These are phyloP conservation scores for Phrynocephalus vlangalii DNA, from an alignment of 2,797 vertebrate genomes.

Conservation along the genomic window DNA sequence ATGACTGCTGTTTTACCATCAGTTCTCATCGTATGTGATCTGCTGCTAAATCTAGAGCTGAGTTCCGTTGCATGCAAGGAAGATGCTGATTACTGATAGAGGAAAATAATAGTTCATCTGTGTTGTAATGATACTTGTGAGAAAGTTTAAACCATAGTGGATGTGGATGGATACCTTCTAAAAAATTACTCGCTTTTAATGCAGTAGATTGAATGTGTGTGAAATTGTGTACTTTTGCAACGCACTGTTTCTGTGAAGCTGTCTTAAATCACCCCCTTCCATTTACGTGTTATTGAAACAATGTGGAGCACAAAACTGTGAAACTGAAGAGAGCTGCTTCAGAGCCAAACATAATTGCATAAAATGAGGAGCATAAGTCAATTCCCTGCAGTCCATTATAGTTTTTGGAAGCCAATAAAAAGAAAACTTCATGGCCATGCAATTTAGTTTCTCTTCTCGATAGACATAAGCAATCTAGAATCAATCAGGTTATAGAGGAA, in stretches of 20 bases:
- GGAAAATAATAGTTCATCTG: background rate
- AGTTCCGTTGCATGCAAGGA: background rate
- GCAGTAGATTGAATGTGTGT: conserved; percentile 16
- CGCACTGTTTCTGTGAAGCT: conserved; percentile 51
- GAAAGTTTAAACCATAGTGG: too few relatives aligned
- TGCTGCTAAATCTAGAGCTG: background rate
- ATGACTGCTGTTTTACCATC: too few relatives aligned
- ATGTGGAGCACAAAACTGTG: conserved; percentile 33
- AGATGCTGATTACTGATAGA: background rate
- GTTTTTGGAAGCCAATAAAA: conserved; percentile 71
- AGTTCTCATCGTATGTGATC: background rate
- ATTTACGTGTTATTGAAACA: conserved; percentile 47
- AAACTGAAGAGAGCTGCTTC: conserved; percentile 34
- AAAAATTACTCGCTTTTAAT: background rate
- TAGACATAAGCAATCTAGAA: conserved; percentile 54
- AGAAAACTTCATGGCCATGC: conserved; percentile 53
- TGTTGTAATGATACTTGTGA: background rate
- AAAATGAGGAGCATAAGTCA: conserved; percentile 57
- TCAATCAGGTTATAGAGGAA: conserved; percentile 21
- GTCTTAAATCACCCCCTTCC: conserved; percentile 48
- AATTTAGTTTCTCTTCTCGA: conserved; percentile 45
- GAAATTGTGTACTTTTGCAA: conserved; percentile 29
- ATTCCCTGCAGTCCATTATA: conserved; percentile 72
- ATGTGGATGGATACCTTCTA: accelerated
- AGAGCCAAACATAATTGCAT: conserved; percentile 63